These are phyloP conservation scores for Holocentrus rufus DNA, from an alignment of 2,797 vertebrate species.

Conservation along the genomic window DNA sequence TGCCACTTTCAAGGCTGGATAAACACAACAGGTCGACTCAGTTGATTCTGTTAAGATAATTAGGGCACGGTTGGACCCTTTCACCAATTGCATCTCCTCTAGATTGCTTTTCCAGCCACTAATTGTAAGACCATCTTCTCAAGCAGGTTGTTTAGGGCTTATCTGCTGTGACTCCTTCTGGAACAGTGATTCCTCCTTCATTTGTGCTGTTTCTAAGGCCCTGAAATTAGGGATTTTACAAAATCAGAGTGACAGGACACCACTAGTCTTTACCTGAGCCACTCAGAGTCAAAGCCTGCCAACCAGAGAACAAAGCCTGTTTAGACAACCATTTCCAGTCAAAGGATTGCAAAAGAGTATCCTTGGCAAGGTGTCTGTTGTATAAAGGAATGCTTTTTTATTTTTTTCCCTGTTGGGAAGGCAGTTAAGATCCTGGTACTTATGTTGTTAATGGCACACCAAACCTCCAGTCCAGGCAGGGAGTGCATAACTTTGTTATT, in stretches of 20 bases:
- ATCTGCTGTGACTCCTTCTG: no score
- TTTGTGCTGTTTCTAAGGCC: constrained; percentile 1
- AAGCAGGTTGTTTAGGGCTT: not conserved
- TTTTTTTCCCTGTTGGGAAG: not conserved
- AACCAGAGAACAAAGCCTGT: constrained; percentile 47
- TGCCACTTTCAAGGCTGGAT: not conserved
- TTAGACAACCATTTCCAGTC: constrained; percentile 40
- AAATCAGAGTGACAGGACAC: constrained; percentile 27
- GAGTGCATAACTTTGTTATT: constrained; percentile 16
- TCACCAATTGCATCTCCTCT: not conserved
- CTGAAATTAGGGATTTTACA: constrained; percentile 1
- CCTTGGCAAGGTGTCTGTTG: constrained; percentile 6
- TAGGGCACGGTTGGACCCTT: not conserved
- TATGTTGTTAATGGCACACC: constrained; percentile 18
- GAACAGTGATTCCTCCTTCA: not conserved
- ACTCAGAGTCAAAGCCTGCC: not conserved
- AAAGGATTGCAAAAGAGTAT: constrained; percentile 29
- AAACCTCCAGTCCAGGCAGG: not conserved
- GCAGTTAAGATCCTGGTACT: not conserved
- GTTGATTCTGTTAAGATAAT: constrained; percentile 1
- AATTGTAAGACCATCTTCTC: not conserved
- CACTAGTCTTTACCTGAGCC: not conserved
- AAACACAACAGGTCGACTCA: not conserved
- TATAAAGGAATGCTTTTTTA: constrained; percentile 2
- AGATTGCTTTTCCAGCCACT: not conserved